A percentile compares a stretch with the other conserved stretches of the same genome.
Conservation (phyloP, 2,797 vertebrate species). For the Thunnus albacares region DNA sequence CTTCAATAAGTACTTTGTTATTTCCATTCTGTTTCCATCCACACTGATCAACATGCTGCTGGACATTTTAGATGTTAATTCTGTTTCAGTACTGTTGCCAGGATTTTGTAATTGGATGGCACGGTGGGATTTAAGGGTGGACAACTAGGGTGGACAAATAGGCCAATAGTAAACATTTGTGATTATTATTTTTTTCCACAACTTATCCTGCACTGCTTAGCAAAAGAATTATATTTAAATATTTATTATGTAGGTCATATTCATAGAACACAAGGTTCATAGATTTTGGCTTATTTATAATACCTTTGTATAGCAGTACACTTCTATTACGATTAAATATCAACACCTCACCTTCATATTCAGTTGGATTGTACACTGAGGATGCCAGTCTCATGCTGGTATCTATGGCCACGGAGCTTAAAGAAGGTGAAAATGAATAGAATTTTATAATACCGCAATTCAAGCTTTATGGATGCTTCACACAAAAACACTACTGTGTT, state of each 20-base stretch:
- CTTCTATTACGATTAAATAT: not conserved
- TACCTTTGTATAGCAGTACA: not conserved
- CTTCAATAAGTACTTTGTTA: slow-evolving; percentile 2
- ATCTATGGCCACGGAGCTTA: not conserved
- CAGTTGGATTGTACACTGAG: not conserved
- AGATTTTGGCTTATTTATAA: not conserved
- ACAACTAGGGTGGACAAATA: slow-evolving; percentile 5
- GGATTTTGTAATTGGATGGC: slow-evolving; percentile 27
- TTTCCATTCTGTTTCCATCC: slow-evolving; percentile 30
- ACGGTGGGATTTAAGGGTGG: slow-evolving; percentile 11
- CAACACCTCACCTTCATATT: not conserved
- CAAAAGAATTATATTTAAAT: not conserved
- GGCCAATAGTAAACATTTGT: slow-evolving; percentile 22
- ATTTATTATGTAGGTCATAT: not conserved
- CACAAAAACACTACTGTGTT: not conserved
- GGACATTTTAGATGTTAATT: slow-evolving; percentile 35
- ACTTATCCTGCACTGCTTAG: not conserved
- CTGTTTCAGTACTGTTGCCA: slow-evolving; percentile 19
- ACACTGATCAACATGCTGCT: slow-evolving; percentile 32
- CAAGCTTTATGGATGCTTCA: not conserved
- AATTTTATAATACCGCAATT: not conserved
- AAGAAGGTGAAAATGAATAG: not conserved
- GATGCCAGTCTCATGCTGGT: not conserved
- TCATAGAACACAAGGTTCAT: not conserved
- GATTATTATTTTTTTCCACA: slow-evolving; percentile 13